Base-by-base conservation (phyloP, 2,113 vertebrate species). In the Pterocles orientalis region DNA sequence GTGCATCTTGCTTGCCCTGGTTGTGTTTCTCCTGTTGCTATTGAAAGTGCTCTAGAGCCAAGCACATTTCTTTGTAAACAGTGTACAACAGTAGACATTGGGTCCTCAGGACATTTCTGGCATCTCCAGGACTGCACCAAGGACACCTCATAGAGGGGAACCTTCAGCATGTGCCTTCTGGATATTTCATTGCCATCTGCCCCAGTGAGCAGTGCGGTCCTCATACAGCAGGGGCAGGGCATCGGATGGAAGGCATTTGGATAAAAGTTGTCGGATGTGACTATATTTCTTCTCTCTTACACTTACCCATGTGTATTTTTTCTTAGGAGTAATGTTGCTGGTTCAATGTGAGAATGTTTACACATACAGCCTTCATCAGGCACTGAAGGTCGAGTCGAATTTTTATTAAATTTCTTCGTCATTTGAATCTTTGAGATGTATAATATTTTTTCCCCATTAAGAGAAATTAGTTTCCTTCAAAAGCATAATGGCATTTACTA, bases 61-160 rank as follows among this genome's bases (percentile, higher is more conserved):
- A 51, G 19, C 50, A 62, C 3, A 2, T 18, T 28, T n/a, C 45
- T 34, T 16, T 34, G 31, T 54, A 53, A 77, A 36, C 14, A 16
- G 16, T 12, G 5, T 31, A 19, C 29, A 61, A 50, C 13, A 57
- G 50, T 10, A 85, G n/a, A 2, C 0, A 0, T 2, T 75, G 28
- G 19, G 54, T 56, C 9, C 60, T 60, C 50, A 33, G 90, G 70
- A 77, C 29, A 26, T 3, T 75, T 61, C 54, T 93, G 78, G 12
- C 47, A 70, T 31, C 36, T 54, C 33, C 39, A 33, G 1, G 6
- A 28, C 34, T 57, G 23, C 58, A 57, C 28, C 34, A 47, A 65
- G 21, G 53, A 80, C 15, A 61, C 15, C 11, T 69, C 39, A 39
- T 13, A 34, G 48, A 65, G 20, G 4, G 8, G 31, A 88, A 5